These are phyloP conservation scores for Lerista edwardsae DNA, from an alignment of 2,797 vertebrate genomes.

Conservation along the genomic window DNA sequence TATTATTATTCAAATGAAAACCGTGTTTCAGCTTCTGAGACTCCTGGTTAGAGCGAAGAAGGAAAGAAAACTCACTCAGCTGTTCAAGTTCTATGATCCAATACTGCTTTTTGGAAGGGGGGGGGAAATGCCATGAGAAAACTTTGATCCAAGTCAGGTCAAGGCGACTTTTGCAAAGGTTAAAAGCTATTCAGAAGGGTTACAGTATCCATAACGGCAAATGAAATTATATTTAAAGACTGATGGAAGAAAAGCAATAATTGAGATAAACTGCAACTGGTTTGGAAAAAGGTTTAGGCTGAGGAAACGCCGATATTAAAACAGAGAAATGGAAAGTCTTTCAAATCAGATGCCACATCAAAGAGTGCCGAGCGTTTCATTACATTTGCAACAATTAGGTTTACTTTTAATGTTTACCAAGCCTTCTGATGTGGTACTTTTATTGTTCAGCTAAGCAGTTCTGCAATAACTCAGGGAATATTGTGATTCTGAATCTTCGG, in stretches of 20 bases:
- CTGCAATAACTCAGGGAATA: conserved; percentile 70
- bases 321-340: conserved; percentile 74
- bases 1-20: conserved; percentile 70
- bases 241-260: conserved; percentile 81
- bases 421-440: conserved; percentile 57
- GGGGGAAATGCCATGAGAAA: conserved; percentile 53
- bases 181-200: conserved; percentile 87
- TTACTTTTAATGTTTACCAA: conserved; percentile 73
- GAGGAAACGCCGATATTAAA: conserved; percentile 72
- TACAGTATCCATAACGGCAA: conserved; percentile 83
- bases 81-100: conserved; percentile 75
- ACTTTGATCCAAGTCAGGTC: conserved; percentile 80
- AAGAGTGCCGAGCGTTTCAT: conserved; percentile 68
- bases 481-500: conserved; percentile 64
- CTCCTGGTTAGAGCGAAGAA: conserved; percentile 31
- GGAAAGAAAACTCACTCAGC: conserved; percentile 58
- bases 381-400: conserved; percentile 74
- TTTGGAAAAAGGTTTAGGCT: conserved; percentile 75
- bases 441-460: conserved; percentile 71
- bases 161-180: conserved; percentile 83
- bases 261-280: conserved; percentile 80
- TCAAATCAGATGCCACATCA: conserved; percentile 70
- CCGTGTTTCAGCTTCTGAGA: conserved; percentile 46
- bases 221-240: conserved; percentile 86
- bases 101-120: conserved; percentile 70